A percentile compares a stretch with the other conserved stretches of the same genome.
phyloP scores from a whole-genome alignment of 53 echinoderm and acorn worm genomes.

The Hippasteria phrygiana region DNA sequence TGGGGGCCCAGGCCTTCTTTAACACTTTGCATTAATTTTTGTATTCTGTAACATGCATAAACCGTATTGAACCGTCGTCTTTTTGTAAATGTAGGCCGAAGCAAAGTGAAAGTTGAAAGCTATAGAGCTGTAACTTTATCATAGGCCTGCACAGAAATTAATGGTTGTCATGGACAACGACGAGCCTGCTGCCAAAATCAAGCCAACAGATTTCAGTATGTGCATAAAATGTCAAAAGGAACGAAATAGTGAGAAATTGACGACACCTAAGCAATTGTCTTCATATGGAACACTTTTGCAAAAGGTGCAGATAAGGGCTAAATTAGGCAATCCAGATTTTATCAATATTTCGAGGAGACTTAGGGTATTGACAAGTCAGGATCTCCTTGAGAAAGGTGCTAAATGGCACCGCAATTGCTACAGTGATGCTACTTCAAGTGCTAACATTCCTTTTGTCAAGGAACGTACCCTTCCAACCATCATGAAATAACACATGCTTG shows the following conservation, averaged over 20 bases:
- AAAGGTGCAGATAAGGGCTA: background rate
- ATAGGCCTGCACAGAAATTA: background rate
- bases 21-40: too few species aligned
- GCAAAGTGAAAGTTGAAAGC: background rate
- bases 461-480: background rate
- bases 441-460: conserved; percentile 1
- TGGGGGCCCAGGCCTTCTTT: too few species aligned
- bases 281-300: conserved; percentile 25
- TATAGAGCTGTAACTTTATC: background rate
- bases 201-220: conserved; percentile 18
- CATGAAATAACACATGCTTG: background rate
- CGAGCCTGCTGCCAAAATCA: conserved; percentile 25
- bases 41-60: too few species aligned
- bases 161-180: background rate
- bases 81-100: too few species aligned
- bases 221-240: conserved; percentile 18
- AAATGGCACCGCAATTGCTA: conserved; percentile 12
- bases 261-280: conserved; percentile 21
- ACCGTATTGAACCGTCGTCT: too few species aligned
- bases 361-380: conserved; percentile 17
- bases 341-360: conserved; percentile 3
- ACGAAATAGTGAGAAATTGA: background rate
- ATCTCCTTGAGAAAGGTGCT: background rate
- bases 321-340: conserved; percentile 1
- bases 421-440: conserved; percentile 20